phyloP scores from a whole-genome alignment of 2,888 invertebrate genomes.

The Anodontia alba region DNA sequence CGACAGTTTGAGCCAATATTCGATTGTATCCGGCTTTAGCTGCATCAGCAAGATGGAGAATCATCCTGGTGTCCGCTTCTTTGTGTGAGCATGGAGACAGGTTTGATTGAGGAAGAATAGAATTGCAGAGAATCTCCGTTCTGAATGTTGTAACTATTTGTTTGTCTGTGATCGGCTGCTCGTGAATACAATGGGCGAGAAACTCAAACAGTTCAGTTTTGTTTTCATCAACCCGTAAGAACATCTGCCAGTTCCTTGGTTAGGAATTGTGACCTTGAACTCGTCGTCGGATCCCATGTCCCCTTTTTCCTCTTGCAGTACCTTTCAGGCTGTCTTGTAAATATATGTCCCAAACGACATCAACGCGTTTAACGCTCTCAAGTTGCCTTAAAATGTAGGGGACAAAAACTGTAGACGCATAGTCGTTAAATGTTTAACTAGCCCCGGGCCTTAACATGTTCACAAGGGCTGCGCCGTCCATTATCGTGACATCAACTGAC shows the following conservation, averaged over 20 bases:
- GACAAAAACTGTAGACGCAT: background rate
- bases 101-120: too few relatives aligned
- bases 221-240: background rate
- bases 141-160: background rate
- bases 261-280: background rate
- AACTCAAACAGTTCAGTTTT: background rate
- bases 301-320: background rate
- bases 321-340: background rate
- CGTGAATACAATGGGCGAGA: background rate
- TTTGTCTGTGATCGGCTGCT: background rate
- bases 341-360: background rate
- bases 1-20: too few relatives aligned
- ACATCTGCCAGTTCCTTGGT: background rate
- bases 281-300: background rate
- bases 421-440: background rate
- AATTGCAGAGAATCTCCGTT: too few relatives aligned
- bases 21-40: too few relatives aligned
- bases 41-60: too few relatives aligned
- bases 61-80: too few relatives aligned
- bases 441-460: background rate
- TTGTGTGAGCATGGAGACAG: too few relatives aligned
- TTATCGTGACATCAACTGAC: background rate
- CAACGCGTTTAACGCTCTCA: background rate
- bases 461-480: background rate
- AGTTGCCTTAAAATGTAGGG: background rate